Evolutionary conservation across 2,888 invertebrate genomes (phyloP).

Genomic region (Mythimna albipuncta): DNA sequence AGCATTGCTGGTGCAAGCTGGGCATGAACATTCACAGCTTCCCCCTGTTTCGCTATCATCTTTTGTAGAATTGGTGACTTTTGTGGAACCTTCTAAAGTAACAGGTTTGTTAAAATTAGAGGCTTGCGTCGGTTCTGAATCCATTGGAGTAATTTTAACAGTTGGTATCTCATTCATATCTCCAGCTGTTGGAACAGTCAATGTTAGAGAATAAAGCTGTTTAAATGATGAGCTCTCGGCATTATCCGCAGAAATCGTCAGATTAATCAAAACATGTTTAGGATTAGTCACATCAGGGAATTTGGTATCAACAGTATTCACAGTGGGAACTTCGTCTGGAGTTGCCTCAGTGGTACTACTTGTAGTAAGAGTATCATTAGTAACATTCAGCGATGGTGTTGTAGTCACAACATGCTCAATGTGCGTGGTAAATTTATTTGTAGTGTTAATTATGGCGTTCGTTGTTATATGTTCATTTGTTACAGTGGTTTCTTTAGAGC

Average conservation of each 20-base stretch:
- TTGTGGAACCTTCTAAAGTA: conserved; percentile 79
- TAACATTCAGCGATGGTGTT: conserved; percentile 72
- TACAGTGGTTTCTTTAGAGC: conserved; percentile 50
- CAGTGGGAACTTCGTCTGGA: conserved; percentile 65
- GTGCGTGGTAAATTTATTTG: conserved; percentile 71
- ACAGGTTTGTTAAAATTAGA: conserved; percentile 85
- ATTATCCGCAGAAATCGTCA: conserved; percentile 94
- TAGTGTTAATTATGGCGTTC: conserved; percentile 66
- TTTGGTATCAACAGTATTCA: conserved; percentile 79
- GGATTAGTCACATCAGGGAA: conserved; percentile 80
- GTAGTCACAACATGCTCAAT: conserved; percentile 77
- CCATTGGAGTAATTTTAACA: conserved; percentile 90
- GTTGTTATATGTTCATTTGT: conserved; percentile 68
- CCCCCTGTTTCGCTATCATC: conserved; percentile 89
- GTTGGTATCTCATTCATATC: conserved; percentile 88
- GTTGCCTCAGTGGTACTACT: conserved; percentile 62
- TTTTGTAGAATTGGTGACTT: conserved; percentile 69
- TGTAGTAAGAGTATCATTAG: conserved; percentile 66
- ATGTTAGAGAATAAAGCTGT: conserved; percentile 94
- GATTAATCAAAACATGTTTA: conserved; percentile 94
- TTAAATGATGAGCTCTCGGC: conserved; percentile 87
- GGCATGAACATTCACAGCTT: conserved; percentile 94
- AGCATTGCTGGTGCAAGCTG: conserved; percentile 90
- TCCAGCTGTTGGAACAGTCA: conserved; percentile 93
- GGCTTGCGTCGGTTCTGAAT: conserved; percentile 81